phyloP scores from a whole-genome alignment of 2,113 vertebrate genomes.

The Gnathonemus echidnorhynchus region DNA sequence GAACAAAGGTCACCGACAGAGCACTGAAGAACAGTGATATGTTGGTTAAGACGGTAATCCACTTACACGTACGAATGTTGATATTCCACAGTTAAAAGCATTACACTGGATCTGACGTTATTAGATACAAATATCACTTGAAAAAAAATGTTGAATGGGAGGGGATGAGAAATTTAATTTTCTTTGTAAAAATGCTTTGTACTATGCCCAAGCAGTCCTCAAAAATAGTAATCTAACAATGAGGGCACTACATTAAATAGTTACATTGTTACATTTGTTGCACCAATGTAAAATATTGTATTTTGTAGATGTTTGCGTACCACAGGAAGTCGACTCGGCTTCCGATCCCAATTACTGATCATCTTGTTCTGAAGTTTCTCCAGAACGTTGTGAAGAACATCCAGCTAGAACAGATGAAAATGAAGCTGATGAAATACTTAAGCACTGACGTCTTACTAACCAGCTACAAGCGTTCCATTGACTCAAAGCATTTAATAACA shows the following conservation, averaged over 20 bases:
- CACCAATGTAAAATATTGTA: background rate
- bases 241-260: background rate
- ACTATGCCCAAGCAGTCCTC: background rate
- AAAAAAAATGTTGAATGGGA: background rate
- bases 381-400: conserved; percentile 27
- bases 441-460: background rate
- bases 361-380: conserved; percentile 27
- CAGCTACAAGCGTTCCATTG: background rate
- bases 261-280: background rate
- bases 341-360: conserved; percentile 26
- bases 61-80: background rate
- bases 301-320: conserved; percentile 4
- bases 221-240: background rate
- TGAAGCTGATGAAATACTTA: background rate
- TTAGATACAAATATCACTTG: background rate
- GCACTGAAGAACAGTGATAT: conserved; percentile 18
- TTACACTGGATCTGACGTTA: background rate
- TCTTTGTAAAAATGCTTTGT: too few species aligned
- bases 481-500: background rate
- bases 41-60: background rate
- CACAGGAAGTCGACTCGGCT: conserved; percentile 20
- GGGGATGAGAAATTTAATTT: background rate
- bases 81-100: background rate
- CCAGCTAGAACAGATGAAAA: conserved; percentile 14
- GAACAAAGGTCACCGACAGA: conserved; percentile 28